Conservation (phyloP, 2,797 vertebrate species). For the Cryptoblepharus egeriae region DNA sequence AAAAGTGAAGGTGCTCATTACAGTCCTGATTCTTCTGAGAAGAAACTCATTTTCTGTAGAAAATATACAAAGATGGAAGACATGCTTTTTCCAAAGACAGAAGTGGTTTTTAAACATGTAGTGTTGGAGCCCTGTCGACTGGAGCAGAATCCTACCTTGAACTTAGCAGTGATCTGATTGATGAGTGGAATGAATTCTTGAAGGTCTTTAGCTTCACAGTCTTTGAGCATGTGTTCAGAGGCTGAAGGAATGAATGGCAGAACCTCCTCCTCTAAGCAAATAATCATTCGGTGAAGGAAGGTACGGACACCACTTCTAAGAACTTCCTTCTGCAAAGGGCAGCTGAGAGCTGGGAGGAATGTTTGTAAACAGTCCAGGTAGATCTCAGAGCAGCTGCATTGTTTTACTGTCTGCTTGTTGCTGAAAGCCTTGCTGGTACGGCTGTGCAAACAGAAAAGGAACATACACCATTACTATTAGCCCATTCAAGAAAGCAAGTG, state of each 20-base stretch:
- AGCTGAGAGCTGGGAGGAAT: slow-evolving; percentile 94
- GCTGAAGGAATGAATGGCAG: slow-evolving; percentile 95
- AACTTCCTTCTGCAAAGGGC: slow-evolving; percentile 89
- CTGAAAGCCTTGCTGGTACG: slow-evolving; percentile 99
- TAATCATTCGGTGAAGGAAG: slow-evolving; percentile 98
- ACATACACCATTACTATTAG: slow-evolving; percentile 3
- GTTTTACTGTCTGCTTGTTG: slow-evolving; percentile 98
- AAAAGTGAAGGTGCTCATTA: too few relatives aligned
- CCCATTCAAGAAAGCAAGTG: not conserved
- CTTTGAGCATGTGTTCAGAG: slow-evolving; percentile 97
- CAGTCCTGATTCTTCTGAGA: too few relatives aligned
- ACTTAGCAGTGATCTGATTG: slow-evolving; percentile 98
- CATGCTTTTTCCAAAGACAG: not conserved
- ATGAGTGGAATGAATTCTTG: slow-evolving; percentile 99
- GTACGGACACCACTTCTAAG: slow-evolving; percentile 93
- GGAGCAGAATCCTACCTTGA: slow-evolving; percentile 85
- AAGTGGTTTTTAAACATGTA: not conserved
- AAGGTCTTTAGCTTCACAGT: slow-evolving; percentile 96
- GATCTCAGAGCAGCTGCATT: slow-evolving; percentile 94
- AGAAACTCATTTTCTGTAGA: too few relatives aligned
- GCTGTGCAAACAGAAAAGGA: slow-evolving; percentile 72
- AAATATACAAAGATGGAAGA: not conserved
- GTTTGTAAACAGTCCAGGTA: slow-evolving; percentile 94
- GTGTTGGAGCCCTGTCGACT: not conserved
- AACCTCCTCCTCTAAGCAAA: slow-evolving; percentile 97